phyloP scores from a whole-genome alignment of 1,140 invertebrate genomes.

The Drosophila dunni region DNA sequence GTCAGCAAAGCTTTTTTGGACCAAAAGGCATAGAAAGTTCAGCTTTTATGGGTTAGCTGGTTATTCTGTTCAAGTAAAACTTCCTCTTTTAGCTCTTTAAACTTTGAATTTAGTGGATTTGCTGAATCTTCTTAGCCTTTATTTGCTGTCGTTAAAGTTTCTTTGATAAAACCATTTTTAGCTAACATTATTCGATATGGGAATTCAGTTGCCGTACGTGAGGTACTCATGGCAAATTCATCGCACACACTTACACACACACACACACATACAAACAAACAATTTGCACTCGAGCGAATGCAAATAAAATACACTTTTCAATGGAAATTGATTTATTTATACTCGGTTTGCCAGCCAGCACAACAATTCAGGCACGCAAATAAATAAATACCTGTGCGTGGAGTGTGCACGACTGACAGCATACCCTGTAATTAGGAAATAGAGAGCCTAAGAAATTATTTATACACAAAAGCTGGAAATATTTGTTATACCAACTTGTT shows the following conservation, averaged over 20 bases:
- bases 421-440: not conserved
- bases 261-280: slow-evolving; percentile 12
- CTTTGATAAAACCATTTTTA: not conserved
- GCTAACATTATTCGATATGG: not conserved
- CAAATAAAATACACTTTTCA: slow-evolving; percentile 67
- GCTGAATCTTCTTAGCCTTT: not conserved
- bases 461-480: not conserved
- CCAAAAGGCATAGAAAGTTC: not conserved
- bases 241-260: not conserved
- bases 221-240: slow-evolving; percentile 23
- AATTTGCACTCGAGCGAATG: slow-evolving; percentile 68
- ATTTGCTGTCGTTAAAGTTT: not conserved
- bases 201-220: not conserved
- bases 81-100: slow-evolving; percentile 1
- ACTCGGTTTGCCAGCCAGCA: slow-evolving; percentile 51
- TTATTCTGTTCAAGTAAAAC: slow-evolving; percentile 25
- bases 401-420: not conserved
- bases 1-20: slow-evolving; percentile 31
- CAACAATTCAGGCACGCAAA: slow-evolving; percentile 56
- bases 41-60: slow-evolving; percentile 72
- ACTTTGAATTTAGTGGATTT: not conserved
- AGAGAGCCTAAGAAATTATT: too few species aligned
- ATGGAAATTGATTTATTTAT: slow-evolving; percentile 68
- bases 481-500: not conserved
- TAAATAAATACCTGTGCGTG: slow-evolving; percentile 37